Conservation (phyloP, 2,797 vertebrate species). For the Hephaestus fuliginosus region DNA sequence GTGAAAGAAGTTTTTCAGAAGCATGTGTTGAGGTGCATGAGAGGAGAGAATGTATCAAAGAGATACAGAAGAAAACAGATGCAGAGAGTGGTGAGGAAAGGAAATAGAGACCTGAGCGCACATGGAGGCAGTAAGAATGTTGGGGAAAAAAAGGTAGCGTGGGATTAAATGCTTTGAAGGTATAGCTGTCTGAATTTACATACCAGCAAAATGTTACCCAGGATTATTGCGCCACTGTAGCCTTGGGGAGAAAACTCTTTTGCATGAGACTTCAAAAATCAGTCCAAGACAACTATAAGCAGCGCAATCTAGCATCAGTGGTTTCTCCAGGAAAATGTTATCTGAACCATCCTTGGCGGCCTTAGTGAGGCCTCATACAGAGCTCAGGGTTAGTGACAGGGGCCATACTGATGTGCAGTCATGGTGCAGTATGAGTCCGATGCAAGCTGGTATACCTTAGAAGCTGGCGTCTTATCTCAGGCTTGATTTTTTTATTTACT, state of each 20-base stretch:
- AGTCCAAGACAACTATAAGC: conserved; percentile 53
- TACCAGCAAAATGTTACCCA: conserved; percentile 59
- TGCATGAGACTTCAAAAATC: conserved; percentile 62
- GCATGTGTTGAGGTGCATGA: conserved; percentile 58
- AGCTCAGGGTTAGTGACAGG: conserved; percentile 58
- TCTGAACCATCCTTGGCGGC: conserved; percentile 53
- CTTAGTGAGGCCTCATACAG: conserved; percentile 57
- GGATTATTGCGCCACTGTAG: conserved; percentile 53
- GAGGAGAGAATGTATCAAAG: conserved; percentile 49
- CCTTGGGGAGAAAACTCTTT: conserved; percentile 38
- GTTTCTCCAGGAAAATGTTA: conserved; percentile 65
- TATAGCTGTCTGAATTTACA: conserved; percentile 69
- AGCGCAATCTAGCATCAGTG: conserved; percentile 65
- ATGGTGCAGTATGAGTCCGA: conserved; percentile 58
- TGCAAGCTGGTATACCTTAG: conserved; percentile 59
- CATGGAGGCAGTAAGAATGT: conserved; percentile 44
- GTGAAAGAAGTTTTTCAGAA: conserved; percentile 51
- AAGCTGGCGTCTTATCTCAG: conserved; percentile 74
- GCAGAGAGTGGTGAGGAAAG: conserved; percentile 25
- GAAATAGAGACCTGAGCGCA: conserved; percentile 41
- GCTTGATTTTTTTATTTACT: conserved; percentile 73
- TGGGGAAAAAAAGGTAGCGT: conserved; percentile 29
- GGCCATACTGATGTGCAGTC: conserved; percentile 67
- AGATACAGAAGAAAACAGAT: conserved; percentile 56
- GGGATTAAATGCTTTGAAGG: conserved; percentile 71